Percentiles rank a stretch among this genome's conserved stretches.
These are phyloP conservation scores for Beaufortia kweichowensis DNA, from an alignment of 2,113 vertebrate species.

Conservation along the genomic window DNA sequence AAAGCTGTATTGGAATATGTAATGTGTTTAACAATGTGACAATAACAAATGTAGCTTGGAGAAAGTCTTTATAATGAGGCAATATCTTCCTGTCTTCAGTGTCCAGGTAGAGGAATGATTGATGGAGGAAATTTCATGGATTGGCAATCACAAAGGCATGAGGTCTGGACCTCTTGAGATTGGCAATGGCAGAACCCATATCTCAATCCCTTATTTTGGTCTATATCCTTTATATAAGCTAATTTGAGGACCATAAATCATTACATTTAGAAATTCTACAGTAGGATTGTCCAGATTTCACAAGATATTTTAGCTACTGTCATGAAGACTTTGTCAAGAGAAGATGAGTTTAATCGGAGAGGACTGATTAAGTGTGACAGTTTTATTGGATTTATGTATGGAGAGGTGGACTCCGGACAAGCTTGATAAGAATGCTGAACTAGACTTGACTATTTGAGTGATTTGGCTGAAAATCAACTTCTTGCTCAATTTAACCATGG, in stretches of 20 bases:
- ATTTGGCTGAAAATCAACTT: slow-evolving; percentile 23
- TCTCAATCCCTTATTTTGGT: no score
- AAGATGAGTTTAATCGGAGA: slow-evolving; percentile 21
- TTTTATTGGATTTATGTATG: slow-evolving; percentile 28
- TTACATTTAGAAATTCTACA: not conserved
- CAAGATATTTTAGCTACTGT: not conserved
- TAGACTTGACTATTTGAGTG: not conserved
- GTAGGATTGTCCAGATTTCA: not conserved
- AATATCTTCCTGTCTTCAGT: not conserved
- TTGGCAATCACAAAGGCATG: not conserved
- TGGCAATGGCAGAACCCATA: no score
- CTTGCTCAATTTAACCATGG: slow-evolving; percentile 34
- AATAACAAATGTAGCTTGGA: not conserved
- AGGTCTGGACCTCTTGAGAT: not conserved
- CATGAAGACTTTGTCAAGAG: not conserved
- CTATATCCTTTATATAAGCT: no score
- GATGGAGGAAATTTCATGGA: not conserved
- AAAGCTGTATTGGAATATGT: not conserved
- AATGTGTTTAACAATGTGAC: slow-evolving; percentile 19
- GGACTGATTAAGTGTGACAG: slow-evolving; percentile 29
- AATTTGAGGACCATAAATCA: not conserved
- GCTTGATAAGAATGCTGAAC: slow-evolving; percentile 38
- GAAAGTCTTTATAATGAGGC: not conserved
- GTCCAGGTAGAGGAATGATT: not conserved
- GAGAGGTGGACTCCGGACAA: slow-evolving; percentile 4